phyloP scores from a whole-genome alignment of 2,113 vertebrate species.

The Leuciscus idus region DNA sequence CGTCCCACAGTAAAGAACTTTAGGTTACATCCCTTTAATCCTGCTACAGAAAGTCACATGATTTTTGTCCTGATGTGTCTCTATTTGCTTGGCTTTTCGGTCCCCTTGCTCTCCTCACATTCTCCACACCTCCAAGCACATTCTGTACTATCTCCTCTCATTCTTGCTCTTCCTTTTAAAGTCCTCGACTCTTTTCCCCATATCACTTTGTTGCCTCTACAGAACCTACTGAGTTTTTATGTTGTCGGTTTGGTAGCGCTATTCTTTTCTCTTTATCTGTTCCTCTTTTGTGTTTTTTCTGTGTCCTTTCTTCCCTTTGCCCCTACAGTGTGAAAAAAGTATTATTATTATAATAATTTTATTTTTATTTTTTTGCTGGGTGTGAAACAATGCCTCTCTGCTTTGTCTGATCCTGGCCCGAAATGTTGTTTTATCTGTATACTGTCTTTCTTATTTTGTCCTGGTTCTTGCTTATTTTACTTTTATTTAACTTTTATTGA shows the following conservation, averaged over 20 bases:
- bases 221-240: background rate
- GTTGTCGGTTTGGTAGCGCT: background rate
- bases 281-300: background rate
- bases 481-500: background rate
- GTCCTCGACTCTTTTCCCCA: background rate
- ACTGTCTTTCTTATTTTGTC: background rate
- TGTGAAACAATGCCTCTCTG: background rate
- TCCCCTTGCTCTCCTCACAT: background rate
- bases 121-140: background rate
- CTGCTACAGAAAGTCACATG: background rate
- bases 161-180: background rate
- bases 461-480: background rate
- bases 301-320: background rate
- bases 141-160: background rate
- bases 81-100: background rate
- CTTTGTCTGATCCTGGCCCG: background rate
- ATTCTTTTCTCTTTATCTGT: background rate
- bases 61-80: background rate
- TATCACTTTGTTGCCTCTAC: background rate
- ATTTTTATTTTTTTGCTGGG: background rate
- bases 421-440: background rate
- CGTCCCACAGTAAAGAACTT: background rate
- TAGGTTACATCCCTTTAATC: background rate
- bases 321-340: background rate
- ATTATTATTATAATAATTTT: too few species aligned